Evolutionary conservation across 2,113 vertebrate species (phyloP).

Genomic region (Petrocephalus zakoni): DNA sequence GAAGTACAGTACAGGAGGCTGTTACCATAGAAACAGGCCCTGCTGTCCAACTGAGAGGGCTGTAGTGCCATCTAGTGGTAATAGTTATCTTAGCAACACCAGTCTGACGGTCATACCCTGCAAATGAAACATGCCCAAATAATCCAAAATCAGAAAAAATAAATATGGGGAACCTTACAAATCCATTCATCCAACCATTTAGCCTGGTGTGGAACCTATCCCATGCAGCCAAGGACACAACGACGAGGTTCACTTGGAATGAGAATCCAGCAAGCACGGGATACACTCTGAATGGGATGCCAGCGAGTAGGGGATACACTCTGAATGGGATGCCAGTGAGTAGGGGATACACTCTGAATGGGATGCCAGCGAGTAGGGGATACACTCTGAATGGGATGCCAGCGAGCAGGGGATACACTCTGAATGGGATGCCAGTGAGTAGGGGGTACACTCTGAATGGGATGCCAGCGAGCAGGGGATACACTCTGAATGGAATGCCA

Average conservation of each 20-base stretch:
- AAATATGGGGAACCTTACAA: neutral
- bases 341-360: no score
- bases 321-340: no score
- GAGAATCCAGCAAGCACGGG: no score
- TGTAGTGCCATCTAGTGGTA: neutral
- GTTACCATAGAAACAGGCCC: constrained; percentile 6
- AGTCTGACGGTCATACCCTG: neutral
- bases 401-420: no score
- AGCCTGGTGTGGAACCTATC: neutral
- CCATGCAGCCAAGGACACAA: neutral
- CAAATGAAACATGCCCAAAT: neutral
- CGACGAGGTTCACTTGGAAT: neutral
- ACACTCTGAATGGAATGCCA: no score
- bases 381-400: no score
- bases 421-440: no score
- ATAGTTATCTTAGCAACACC: neutral
- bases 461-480: no score
- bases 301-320: no score
- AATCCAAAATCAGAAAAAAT: neutral
- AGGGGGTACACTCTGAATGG: no score
- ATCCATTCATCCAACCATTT: neutral
- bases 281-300: no score
- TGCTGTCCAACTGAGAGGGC: neutral
- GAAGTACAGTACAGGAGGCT: neutral
- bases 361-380: no score